Evolutionary conservation across 2,797 vertebrate genomes (phyloP).

Genomic region (Anas bahamensis): DNA sequence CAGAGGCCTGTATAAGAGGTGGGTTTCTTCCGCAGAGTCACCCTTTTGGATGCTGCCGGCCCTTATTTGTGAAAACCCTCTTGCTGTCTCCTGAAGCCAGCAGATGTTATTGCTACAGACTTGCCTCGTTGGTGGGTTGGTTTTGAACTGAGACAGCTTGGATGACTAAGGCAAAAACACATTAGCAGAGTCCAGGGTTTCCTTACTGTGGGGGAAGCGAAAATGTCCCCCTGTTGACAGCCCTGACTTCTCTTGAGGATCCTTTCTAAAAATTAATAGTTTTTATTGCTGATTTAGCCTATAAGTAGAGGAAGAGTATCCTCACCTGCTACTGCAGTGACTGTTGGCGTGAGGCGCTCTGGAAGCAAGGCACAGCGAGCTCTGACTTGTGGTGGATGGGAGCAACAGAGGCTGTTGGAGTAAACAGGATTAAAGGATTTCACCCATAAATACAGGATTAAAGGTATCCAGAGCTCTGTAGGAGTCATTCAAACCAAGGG

Average conservation of each 20-base stretch:
- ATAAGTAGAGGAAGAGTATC: neutral
- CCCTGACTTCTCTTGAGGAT: neutral
- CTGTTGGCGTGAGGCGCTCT: neutral
- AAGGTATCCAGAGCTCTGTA: slow-evolving; percentile 25
- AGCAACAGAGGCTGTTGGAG: slow-evolving; percentile 49
- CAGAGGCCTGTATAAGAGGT: neutral
- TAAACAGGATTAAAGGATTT: slow-evolving; percentile 67
- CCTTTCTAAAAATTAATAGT: neutral
- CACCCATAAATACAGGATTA: slow-evolving; percentile 8
- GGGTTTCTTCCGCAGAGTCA: neutral
- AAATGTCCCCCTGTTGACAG: neutral
- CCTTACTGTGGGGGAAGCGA: neutral
- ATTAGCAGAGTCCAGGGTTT: slow-evolving; percentile 15
- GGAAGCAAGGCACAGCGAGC: slow-evolving; percentile 25
- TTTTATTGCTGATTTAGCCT: neutral
- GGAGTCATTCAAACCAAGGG: slow-evolving; percentile 41
- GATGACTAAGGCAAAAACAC: slow-evolving; percentile 68
- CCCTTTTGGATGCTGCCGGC: neutral
- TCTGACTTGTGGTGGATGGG: slow-evolving; percentile 5
- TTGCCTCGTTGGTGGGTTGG: slow-evolving; percentile 29
- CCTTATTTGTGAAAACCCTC: slow-evolving; percentile 1
- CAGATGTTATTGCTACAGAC: slow-evolving; percentile 29
- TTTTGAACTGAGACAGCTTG: slow-evolving; percentile 35
- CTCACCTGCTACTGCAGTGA: neutral
- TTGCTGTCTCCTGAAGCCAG: neutral